Evolutionary conservation across 2,888 invertebrate genomes (phyloP), one percentile per base, ranked within the genome.

Genomic region (Galerucella calmariensis): DNA sequence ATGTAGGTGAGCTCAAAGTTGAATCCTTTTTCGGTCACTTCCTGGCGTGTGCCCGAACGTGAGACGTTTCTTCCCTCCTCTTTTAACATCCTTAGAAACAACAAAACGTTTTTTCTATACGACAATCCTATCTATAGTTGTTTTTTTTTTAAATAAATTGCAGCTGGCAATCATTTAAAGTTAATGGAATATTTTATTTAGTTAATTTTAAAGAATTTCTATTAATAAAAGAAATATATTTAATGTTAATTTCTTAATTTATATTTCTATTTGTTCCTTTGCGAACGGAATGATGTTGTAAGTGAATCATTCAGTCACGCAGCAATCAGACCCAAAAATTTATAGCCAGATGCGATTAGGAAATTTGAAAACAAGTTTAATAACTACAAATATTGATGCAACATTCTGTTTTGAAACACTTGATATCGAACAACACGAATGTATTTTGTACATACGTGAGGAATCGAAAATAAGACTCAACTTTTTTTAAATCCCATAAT

Each of bases 21-120:
- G 67, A 67, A 72, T 72, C 72, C 72, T 66, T 72, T 72, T 67
- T 66, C 48, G 59, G 66, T 9, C 66, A 67, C 72, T 72, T 72
- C 72, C 72, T 72, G 72, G 66, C 72, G 72, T 66, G 72, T 72
- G 72, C 72, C 72, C 66, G 24, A 66, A 74, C 70, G 67, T 71
- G 71, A 65, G 63, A 65, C 62, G 72, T 56, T 56, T 63, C 51
- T 56, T 53, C 69, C 65, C 16, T 41, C 65, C 16, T 41, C 20
- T 63, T 44, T 35, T 56, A 46, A 20, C 46, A 58, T 24, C 66
- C 51, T 67, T 56, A 72, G 44, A 70, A 48, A 53, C 51, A 62
- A 35, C 16, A 9, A 20, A 56, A 56, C 9, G 20, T 16, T 6
- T 56, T 27, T 56, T 56, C 20, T 16, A 16, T 10, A 8, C 8